Conservation (phyloP, 2,888 invertebrate genomes). For the Linnaemya tessellans region DNA sequence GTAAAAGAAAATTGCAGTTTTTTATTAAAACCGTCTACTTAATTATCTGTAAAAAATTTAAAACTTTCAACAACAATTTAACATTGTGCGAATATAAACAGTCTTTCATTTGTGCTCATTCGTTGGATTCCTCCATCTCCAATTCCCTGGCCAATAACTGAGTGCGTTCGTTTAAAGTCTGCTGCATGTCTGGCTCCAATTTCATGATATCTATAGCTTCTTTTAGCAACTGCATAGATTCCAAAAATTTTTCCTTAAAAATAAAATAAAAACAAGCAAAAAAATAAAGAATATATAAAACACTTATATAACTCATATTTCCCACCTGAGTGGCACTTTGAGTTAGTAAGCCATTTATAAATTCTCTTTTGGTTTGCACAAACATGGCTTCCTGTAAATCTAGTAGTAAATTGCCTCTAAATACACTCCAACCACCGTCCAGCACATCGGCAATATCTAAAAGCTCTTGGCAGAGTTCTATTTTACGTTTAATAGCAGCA, state of each 20-base stretch:
- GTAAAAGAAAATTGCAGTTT: no score
- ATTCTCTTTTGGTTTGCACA: conserved; percentile 85
- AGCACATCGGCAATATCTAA: conserved; percentile 86
- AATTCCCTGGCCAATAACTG: conserved; percentile 82
- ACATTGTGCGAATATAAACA: background rate
- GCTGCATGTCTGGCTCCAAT: conserved; percentile 86
- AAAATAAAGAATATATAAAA: conserved; percentile 13
- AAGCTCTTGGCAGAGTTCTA: conserved; percentile 87
- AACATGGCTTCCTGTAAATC: conserved; percentile 87
- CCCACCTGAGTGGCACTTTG: conserved; percentile 85
- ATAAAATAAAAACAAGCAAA: background rate
- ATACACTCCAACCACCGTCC: conserved; percentile 87
- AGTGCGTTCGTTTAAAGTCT: conserved; percentile 84
- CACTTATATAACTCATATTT: background rate
- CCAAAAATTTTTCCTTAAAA: conserved; percentile 85
- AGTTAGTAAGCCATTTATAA: conserved; percentile 84
- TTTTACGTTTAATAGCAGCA: conserved; percentile 85
- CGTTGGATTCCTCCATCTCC: conserved; percentile 73
- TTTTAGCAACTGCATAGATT: conserved; percentile 85
- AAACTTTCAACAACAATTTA: background rate
- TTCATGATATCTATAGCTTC: conserved; percentile 86
- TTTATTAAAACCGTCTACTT: background rate
- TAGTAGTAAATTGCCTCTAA: conserved; percentile 86
- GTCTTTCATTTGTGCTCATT: conserved; percentile 1
- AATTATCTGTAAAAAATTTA: background rate